Base-by-base conservation (phyloP, 2,888 invertebrate species). In the Dicycla oo region DNA sequence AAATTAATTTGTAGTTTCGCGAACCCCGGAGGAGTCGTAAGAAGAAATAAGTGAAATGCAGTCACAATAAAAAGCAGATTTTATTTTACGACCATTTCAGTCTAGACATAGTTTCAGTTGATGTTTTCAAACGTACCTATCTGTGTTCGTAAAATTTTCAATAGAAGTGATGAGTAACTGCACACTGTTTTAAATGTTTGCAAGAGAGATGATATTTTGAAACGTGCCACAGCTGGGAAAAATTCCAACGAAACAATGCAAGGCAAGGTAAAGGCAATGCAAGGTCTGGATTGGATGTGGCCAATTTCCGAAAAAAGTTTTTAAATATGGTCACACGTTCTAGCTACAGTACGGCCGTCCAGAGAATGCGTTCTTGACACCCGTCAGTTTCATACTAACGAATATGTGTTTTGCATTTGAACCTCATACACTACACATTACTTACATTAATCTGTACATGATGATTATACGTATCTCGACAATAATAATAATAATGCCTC, bases 101-200 rank as follows among this genome's bases (percentile, higher is more conserved):
- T 80, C 70, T 79, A 70, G 74, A 58, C 74, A 43, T 47, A 67
- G 67, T 75, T 54, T 58, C 23, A 69, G 65, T 51, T 58, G 30
- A 20, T n/a, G 11, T 26, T n/a, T 75, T 69, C 58, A 30, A 43
- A 60, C 43, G 18, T 60, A n/a, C 49, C n/a, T 51, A 20, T 45
- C 26, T 30, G 20, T 13, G 13, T 30, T 30, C 20, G 8, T n/a
- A 8, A 45, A 20, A 13, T 30, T 26, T 45, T 45, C 13, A 45
- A 45, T 43, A 20, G 30, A 43, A 26, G 2, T 43, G 60, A 26
- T 20, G 60, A 26, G 26, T 43, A 40, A 23, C 23, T 49, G 30
- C 30, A 30, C n/a, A 11, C n/a, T 26, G 6, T 43, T 26, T 11
- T 18, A 23, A 26, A 43, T 23, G 43, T 43, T 60, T 60, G 43